Percentiles rank a stretch among this genome's conserved stretches.
Conservation (phyloP, 2,888 invertebrate species). For the Agonum fuliginosum region DNA sequence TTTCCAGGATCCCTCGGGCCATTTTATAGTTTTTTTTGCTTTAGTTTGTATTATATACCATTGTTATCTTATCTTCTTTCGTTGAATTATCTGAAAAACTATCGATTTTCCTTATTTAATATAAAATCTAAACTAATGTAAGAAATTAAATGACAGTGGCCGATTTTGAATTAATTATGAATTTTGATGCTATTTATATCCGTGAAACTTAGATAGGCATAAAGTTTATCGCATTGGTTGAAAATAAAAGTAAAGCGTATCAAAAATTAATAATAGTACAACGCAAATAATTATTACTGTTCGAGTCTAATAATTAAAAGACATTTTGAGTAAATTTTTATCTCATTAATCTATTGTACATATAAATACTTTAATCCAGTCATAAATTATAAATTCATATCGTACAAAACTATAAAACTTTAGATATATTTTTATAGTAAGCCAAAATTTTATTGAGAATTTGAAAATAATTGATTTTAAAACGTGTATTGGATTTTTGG, state of each 20-base stretch:
- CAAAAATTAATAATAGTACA: not conserved
- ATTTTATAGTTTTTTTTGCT: constrained; percentile 27
- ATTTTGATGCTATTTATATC: constrained; percentile 37
- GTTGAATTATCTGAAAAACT: constrained; percentile 7
- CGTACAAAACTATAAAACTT: too few relatives aligned
- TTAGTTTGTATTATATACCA: constrained; percentile 28
- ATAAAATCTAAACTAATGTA: not conserved
- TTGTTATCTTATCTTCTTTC: constrained; percentile 33
- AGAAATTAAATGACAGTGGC: not conserved
- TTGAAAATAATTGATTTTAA: too few relatives aligned
- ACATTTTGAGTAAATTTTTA: too few relatives aligned
- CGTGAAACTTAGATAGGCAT: constrained; percentile 5
- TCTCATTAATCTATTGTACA: too few relatives aligned
- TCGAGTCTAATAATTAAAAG: too few relatives aligned
- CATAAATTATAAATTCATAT: too few relatives aligned
- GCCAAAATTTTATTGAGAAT: too few relatives aligned
- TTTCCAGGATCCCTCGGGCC: constrained; percentile 41
- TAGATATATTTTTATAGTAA: too few relatives aligned
- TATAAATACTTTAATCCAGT: too few relatives aligned
- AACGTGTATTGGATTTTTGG: too few relatives aligned
- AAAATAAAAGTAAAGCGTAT: not conserved
- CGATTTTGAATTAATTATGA: not conserved
- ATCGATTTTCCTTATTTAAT: not conserved
- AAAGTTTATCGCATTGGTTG: not conserved
- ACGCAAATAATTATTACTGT: too few relatives aligned